Conservation (phyloP, 1,140 invertebrate genomes). For the Halictus rubicundus region DNA sequence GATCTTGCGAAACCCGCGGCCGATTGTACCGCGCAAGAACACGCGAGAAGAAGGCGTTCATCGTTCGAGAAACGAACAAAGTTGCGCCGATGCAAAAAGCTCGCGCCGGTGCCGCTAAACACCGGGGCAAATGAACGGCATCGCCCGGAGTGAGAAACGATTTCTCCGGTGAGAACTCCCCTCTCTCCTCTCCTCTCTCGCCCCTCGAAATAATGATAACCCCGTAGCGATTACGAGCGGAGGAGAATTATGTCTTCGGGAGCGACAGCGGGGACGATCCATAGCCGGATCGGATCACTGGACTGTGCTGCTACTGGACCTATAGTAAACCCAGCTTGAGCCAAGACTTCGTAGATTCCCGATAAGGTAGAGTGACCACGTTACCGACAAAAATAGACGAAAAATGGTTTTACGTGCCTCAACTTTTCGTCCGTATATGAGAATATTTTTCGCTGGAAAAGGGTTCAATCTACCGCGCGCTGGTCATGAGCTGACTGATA, state of each 20-base stretch:
- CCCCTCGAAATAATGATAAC: constrained; percentile 64
- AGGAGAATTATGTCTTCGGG: neutral
- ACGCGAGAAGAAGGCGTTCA: neutral
- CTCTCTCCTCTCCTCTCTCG: neutral
- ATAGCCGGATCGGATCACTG: no score
- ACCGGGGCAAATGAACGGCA: constrained; percentile 59
- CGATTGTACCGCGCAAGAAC: neutral
- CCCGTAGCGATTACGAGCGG: constrained; percentile 52
- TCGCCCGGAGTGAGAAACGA: constrained; percentile 47
- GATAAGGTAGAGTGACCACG: no score
- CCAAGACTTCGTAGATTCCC: no score
- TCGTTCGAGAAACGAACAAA: constrained; percentile 10
- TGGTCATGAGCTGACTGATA: no score
- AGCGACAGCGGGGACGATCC: constrained; percentile 13
- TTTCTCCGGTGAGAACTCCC: constrained; percentile 10
- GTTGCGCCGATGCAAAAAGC: constrained; percentile 24
- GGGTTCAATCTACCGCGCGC: no score
- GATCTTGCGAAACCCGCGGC: neutral
- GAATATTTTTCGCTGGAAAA: no score
- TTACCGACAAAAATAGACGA: no score
- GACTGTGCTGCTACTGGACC: no score
- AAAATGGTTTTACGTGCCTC: no score
- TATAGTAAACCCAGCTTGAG: no score
- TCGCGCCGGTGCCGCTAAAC: constrained; percentile 21
- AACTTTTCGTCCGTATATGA: no score